Base-by-base conservation (phyloP, 2,797 vertebrate species). In the Gymnoscopelus braueri region DNA sequence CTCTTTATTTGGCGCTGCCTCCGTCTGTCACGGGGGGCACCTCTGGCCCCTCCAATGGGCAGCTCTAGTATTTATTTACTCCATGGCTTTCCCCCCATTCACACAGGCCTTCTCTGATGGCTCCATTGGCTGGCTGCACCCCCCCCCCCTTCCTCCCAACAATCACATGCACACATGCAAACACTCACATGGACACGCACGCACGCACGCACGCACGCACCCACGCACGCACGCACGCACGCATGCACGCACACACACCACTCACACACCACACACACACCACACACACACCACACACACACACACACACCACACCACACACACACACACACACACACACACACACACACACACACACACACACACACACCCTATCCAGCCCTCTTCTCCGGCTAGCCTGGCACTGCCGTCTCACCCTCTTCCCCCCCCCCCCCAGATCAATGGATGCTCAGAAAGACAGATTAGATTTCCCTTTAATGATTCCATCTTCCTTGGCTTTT, bases 41-140 rank as follows among this genome's bases (percentile, higher is more conserved):
- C 92, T 93, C 90, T 89, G 87, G 81, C 82, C 90, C 87, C 84
- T 89, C 89, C 89, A 78, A 89, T 88, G 90, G 91, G 91, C 90
- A 76, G 82, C 89, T 92, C 84, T 82, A 77, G 88, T 94, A 92
- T 95, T 95, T 95, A 94, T 95, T 95, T 92, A 94, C 93, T 94
- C 92, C 92, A 86, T 0, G 52, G 88, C 26, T 87, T 92, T 92
- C 91, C 86, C 87, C 90, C 86, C 84, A 94, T 94, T 94, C 86
- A 91, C 89, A 90, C 82, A 65, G 80, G 85, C 89, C 90, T 91
- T 44, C 39, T 44, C 92, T 96, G 95, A 96, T 94, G 94, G 94
- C 96, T 96, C 95, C 95, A 95, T 95, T 89, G 93, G 92, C 89
- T 89, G 78, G 81, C 84, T 19, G 69, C 77, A 79, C 80, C 72